A percentile compares a stretch with the other conserved stretches of the same genome.
Conservation (phyloP, 1,140 invertebrate genomes). For the Chrysoperla carnea region DNA sequence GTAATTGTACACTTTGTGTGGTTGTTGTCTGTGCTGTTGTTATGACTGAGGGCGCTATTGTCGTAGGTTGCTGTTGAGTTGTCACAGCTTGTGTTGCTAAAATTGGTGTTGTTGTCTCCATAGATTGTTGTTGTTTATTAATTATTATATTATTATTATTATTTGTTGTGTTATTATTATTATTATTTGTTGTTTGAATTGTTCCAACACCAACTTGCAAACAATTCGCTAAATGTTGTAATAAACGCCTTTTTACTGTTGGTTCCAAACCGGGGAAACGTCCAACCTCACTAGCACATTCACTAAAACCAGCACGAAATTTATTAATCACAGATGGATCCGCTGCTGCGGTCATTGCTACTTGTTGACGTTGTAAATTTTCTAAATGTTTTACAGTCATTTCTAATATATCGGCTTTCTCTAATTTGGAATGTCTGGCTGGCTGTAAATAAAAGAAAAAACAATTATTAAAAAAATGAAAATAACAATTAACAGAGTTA, state of each 20-base stretch:
- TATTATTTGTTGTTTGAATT: constrained; percentile 5
- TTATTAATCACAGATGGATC: constrained; percentile 66
- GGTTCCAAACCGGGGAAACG: constrained; percentile 57
- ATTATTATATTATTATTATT: too few species aligned
- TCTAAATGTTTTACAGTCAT: constrained; percentile 91
- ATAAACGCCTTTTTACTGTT: constrained; percentile 50
- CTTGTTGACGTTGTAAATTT: constrained; percentile 56
- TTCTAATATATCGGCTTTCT: constrained; percentile 93
- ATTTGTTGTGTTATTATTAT: not conserved
- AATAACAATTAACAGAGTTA: too few species aligned
- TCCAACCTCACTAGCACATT: constrained; percentile 71
- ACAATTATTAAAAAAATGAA: too few species aligned
- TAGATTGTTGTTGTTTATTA: too few species aligned
- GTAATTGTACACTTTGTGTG: constrained; percentile 19
- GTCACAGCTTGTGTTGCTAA: constrained; percentile 15
- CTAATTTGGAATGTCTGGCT: constrained; percentile 80
- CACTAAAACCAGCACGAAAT: constrained; percentile 74
- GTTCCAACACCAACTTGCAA: constrained; percentile 19
- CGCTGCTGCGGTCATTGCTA: constrained; percentile 48
- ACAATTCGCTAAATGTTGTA: constrained; percentile 58
- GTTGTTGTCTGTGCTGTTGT: not conserved
- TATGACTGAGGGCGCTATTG: not conserved
- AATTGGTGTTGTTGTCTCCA: constrained; percentile 3
- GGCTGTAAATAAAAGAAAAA: constrained; percentile 40
- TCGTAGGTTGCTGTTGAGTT: constrained; percentile 10